Base-by-base conservation (phyloP, 2,113 vertebrate species). In the Trichechus manatus region DNA sequence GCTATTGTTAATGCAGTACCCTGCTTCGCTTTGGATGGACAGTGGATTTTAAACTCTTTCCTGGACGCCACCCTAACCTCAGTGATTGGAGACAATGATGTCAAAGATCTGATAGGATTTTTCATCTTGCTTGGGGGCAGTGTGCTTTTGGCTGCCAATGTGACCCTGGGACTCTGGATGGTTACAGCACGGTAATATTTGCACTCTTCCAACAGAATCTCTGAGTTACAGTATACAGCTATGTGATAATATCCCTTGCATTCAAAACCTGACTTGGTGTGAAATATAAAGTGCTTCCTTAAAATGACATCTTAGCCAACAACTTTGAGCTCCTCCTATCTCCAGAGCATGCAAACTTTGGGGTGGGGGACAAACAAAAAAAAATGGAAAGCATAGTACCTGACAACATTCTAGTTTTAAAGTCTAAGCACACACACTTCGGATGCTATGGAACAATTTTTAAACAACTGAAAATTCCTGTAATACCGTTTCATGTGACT, bases 1-100 rank as follows among this genome's bases (percentile, higher is more conserved):
- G 99, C 99, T 9, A 99, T 99, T 72, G 99, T 99, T 80, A 99
- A 99, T 97, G 99, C 99, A 0, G 99, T 99, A 44, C 99, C 99
- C 10, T 99, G 99, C 98, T 99, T 99, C 0, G 99, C 99, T 44
- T 98, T 99, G 96, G 99, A 99, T 70, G 99, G 99, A 20, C 99
- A 99, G 97, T 99, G 99, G 99, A 99, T 99, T 99, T 98, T 99
- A 93, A 99, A 99, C 96, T 99, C 99, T 3, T 99, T 99, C 97
- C 98, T 99, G 97, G 99, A 99, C 99, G 99, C 99, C 88, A 99
- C 99, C 0, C 98, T 99, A 97, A 99, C 99, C 61, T 98, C 99
- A 53, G 97, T 99, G 70, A 98, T 99, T 93, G 98, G 98, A 33
- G 99, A 99, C 96, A 99, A 99, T 70, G 99, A 99, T 89, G 99